Evolutionary conservation across 2,888 invertebrate species (phyloP), one percentile per base, ranked within the genome.

Genomic region (Diloba caeruleocephala): DNA sequence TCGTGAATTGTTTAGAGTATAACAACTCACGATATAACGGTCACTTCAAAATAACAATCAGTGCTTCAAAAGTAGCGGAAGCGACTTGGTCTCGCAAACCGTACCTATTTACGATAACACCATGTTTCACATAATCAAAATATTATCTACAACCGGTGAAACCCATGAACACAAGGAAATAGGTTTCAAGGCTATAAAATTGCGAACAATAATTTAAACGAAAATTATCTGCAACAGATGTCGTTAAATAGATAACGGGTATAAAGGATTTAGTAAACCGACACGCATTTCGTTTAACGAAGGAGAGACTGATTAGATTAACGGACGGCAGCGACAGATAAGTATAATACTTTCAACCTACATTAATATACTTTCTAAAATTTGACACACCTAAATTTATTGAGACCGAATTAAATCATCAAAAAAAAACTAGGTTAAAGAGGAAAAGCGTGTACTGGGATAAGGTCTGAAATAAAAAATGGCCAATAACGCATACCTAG

Each of bases 251-350:
- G 39, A 51, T 65, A 61, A 64, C 29, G n/a, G 25, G 33, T 34
- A 25, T 36, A 26, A 37, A 15, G 13, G 26, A 45, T 41, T 46
- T 54, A 56, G 39, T 34, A 54, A 59, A 59, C 38, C 19, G 23
- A 56, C 48, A 34, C 54, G 58, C 39, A 61, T 61, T 77, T 68
- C 75, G 76, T 75, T 77, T 73, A 77, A 79, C 81, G 78, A 59
- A n/a, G n/a, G n/a, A n/a, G 53, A 31, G 23, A 25, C 13, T 36
- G 83, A 87, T 87, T 56, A 84, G 81, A 85, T 84, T 82, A 84
- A 85, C 85, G 82, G 72, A 59, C 85, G 82, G 72, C 59, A 33
- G 41, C 12, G 2, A 46, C 39, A 46, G 66, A 63, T 72, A 63
- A 52, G 23, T 31, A n/a, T 13, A 45, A 54, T 42, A 41, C 43